phyloP scores from a whole-genome alignment of 1,140 invertebrate genomes.

The Hypothenemus hampei region DNA sequence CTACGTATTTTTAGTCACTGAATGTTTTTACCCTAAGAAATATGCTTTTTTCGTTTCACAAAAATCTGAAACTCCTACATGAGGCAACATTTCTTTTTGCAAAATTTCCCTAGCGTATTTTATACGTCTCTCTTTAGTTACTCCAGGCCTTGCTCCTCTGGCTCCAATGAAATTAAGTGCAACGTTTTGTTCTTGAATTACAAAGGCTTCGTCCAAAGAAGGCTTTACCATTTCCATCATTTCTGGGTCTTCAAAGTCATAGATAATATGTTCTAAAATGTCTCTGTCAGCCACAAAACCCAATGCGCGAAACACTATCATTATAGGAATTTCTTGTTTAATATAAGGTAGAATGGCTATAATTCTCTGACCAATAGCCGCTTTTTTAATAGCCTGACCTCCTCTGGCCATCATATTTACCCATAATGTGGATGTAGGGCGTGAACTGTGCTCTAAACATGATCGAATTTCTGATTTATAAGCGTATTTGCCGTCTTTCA shows the following conservation, averaged over 20 bases:
- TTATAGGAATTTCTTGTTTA: slow-evolving; percentile 98
- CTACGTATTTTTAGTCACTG: too few species aligned
- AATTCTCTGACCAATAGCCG: slow-evolving; percentile 95
- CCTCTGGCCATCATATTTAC: slow-evolving; percentile 99
- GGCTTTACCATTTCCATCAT: slow-evolving; percentile 99
- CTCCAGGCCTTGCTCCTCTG: slow-evolving; percentile 92
- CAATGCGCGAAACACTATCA: slow-evolving; percentile 95
- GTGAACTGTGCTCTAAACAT: slow-evolving; percentile 86
- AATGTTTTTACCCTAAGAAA: slow-evolving; percentile 70
- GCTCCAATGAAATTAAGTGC: slow-evolving; percentile 97
- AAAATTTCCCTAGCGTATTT: slow-evolving; percentile 99
- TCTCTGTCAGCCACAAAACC: slow-evolving; percentile 98
- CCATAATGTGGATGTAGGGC: slow-evolving; percentile 96
- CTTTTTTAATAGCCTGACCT: slow-evolving; percentile 92
- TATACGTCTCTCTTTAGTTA: slow-evolving; percentile 97
- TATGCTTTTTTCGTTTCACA: slow-evolving; percentile 99
- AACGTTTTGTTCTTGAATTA: slow-evolving; percentile 98
- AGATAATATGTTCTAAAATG: slow-evolving; percentile 98
- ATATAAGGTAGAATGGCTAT: slow-evolving; percentile 98
- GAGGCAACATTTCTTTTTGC: slow-evolving; percentile 99
- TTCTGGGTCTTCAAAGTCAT: slow-evolving; percentile 98
- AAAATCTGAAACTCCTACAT: slow-evolving; percentile 97
- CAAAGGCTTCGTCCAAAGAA: slow-evolving; percentile 97
- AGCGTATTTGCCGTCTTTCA: slow-evolving; percentile 97
- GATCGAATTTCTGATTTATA: slow-evolving; percentile 97